Percentiles rank a stretch among this genome's conserved stretches.
These are phyloP conservation scores for Apodemia zela DNA, from an alignment of 2,888 invertebrate species.

Conservation along the genomic window DNA sequence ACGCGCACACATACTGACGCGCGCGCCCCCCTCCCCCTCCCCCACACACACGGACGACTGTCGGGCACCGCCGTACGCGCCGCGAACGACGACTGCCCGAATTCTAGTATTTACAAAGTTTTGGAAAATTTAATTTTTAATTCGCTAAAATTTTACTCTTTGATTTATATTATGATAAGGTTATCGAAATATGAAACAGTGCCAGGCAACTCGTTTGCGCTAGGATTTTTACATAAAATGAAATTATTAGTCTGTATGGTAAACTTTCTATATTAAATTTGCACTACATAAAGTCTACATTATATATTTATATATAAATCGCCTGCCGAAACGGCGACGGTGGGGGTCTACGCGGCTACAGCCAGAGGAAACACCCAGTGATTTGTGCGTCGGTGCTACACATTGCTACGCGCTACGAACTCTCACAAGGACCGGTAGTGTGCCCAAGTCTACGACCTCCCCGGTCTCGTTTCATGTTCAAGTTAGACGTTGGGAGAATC, in stretches of 20 bases:
- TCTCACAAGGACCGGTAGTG: constrained; percentile 12
- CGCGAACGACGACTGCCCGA: constrained; percentile 61
- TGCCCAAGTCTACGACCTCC: constrained; percentile 30
- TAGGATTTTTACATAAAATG: constrained; percentile 78
- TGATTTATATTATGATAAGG: constrained; percentile 77
- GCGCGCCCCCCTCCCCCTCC: constrained; percentile 37
- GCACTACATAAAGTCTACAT: constrained; percentile 69
- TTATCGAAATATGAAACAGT: constrained; percentile 73
- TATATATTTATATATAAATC: constrained; percentile 39
- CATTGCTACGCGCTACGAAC: constrained; percentile 30
- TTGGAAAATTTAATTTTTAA: constrained; percentile 80
- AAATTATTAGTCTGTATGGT: constrained; percentile 76
- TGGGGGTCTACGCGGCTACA: constrained; percentile 78
- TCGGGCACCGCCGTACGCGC: constrained; percentile 50
- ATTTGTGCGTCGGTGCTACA: neutral
- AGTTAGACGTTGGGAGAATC: constrained; percentile 70
- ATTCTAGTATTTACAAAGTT: constrained; percentile 79
- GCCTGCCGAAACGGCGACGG: constrained; percentile 48
- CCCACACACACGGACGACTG: constrained; percentile 60
- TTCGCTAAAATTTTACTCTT: constrained; percentile 80
- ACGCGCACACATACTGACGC: constrained; percentile 47
- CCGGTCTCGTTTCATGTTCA: constrained; percentile 60
- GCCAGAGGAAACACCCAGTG: neutral
- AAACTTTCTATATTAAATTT: constrained; percentile 76
- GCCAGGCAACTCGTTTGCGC: constrained; percentile 77